Evolutionary conservation across 2,113 vertebrate genomes (phyloP).

Genomic region (Microtus pennsylvanicus): DNA sequence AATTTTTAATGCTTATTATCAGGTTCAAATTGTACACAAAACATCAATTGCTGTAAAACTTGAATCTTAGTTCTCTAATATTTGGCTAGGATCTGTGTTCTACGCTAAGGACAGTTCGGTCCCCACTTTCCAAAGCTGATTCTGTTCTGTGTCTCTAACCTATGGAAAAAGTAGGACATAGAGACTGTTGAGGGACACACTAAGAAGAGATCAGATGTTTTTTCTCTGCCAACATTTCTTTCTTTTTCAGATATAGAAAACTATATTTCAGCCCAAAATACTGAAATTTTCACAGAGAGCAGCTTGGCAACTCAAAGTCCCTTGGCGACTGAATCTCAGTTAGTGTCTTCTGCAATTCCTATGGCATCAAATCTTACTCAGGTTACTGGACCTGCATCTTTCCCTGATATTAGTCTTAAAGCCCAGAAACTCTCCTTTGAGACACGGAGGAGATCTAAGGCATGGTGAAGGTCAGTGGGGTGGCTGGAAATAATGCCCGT

Average conservation of each 20-base stretch:
- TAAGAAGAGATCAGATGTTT: conserved; percentile 29
- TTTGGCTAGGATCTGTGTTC: conserved; percentile 20
- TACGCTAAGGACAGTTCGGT: background rate
- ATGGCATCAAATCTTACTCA: background rate
- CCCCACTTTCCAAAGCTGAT: background rate
- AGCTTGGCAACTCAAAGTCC: conserved; percentile 48
- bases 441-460: background rate
- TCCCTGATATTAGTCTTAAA: conserved; percentile 24
- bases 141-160: background rate
- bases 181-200: conserved; percentile 2
- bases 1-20: conserved; percentile 29
- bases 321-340: conserved; percentile 36
- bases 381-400: conserved; percentile 32
- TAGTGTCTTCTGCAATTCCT: conserved; percentile 13
- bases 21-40: conserved; percentile 62
- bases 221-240: conserved; percentile 9
- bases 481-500: background rate
- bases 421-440: background rate
- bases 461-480: background rate
- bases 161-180: background rate
- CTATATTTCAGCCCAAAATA: background rate
- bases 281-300: conserved; percentile 53
- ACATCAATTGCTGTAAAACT: conserved; percentile 45
- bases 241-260: conserved; percentile 56
- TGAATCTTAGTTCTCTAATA: conserved; percentile 47